phyloP scores from a whole-genome alignment of 2,113 vertebrate genomes.

The Heterotilapia buettikoferi region DNA sequence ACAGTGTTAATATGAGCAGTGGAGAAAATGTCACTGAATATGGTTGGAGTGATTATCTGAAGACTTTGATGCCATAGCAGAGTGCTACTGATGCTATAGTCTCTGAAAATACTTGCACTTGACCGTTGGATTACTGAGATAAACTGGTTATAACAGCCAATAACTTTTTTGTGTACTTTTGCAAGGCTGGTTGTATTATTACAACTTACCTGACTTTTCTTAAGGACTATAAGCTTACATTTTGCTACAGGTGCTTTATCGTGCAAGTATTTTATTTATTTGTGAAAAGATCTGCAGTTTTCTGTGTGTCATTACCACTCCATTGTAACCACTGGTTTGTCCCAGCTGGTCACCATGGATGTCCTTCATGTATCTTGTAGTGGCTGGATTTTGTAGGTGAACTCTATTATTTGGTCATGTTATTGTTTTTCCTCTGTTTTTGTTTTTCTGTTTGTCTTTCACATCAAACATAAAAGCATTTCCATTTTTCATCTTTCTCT shows the following conservation, averaged over 20 bases:
- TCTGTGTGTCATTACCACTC: conserved; percentile 35
- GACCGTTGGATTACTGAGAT: background rate
- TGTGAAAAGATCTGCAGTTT: conserved; percentile 64
- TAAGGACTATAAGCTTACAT: background rate
- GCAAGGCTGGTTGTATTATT: background rate
- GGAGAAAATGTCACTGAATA: background rate
- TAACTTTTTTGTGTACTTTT: background rate
- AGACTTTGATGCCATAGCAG: conserved; percentile 8
- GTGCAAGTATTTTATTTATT: conserved; percentile 34
- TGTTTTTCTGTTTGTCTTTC: conserved; percentile 9
- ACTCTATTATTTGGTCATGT: conserved; percentile 16
- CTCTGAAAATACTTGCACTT: conserved; percentile 35
- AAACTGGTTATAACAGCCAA: background rate
- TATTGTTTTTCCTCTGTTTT: conserved; percentile 15
- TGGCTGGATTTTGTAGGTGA: conserved; percentile 26
- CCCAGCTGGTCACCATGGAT: conserved; percentile 48
- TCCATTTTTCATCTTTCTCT: background rate
- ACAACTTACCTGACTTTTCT: background rate
- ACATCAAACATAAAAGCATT: background rate
- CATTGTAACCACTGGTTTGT: conserved; percentile 46
- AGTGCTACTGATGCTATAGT: conserved; percentile 14
- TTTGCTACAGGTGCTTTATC: background rate
- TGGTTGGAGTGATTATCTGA: background rate
- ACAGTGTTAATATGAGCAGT: conserved; percentile 5
- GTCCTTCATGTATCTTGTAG: conserved; percentile 7